A percentile compares a stretch with the other conserved stretches of the same genome.
Conservation (phyloP, 2,888 invertebrate genomes). For the Kryphioiulus occultus region DNA sequence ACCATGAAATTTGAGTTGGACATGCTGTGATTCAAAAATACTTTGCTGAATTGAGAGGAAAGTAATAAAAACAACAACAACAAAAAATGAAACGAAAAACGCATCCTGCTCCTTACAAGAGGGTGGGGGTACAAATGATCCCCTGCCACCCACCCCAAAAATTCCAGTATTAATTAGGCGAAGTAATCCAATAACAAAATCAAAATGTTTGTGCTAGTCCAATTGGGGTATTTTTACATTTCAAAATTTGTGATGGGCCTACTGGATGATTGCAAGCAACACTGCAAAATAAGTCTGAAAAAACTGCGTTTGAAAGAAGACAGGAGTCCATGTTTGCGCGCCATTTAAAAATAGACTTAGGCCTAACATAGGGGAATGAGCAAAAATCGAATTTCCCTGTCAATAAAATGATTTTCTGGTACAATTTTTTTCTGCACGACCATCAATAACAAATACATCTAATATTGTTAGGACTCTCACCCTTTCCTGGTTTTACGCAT, state of each 20-base stretch:
- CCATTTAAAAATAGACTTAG: conserved; percentile 6
- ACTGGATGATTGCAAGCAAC: too few species aligned
- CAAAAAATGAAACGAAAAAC: not conserved
- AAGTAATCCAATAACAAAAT: not conserved
- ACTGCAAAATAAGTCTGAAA: not conserved
- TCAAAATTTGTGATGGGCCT: not conserved
- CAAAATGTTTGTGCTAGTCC: not conserved
- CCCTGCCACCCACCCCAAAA: not conserved
- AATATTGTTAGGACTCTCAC: not conserved
- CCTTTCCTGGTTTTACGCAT: not conserved
- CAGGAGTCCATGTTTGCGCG: conserved; percentile 1
- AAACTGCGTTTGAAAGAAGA: not conserved
- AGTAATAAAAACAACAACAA: not conserved
- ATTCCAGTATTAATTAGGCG: not conserved
- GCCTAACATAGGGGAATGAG: not conserved
- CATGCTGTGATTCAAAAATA: not conserved
- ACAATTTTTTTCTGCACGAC: not conserved
- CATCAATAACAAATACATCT: not conserved
- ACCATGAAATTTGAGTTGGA: too few species aligned
- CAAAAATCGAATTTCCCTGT: not conserved
- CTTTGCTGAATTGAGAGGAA: not conserved
- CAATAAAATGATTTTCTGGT: not conserved
- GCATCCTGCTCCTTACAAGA: not conserved
- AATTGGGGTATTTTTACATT: not conserved
- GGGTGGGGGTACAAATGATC: not conserved